These are phyloP conservation scores for Scaptomyza graminum DNA, from an alignment of 1,140 invertebrate genomes.

Conservation along the genomic window DNA sequence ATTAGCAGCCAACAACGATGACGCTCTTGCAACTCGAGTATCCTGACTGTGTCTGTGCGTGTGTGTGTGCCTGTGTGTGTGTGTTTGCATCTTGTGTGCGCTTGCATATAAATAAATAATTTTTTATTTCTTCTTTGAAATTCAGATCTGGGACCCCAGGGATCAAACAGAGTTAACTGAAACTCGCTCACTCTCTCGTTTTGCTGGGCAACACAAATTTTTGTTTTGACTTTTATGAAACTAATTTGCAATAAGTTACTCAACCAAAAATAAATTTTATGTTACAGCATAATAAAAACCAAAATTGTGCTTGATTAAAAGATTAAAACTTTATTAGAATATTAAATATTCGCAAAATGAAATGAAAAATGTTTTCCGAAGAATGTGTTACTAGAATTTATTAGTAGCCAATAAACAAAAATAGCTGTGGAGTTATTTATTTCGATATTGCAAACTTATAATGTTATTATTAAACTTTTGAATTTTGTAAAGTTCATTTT, in stretches of 20 bases:
- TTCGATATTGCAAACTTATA: too few relatives aligned
- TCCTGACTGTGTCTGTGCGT: constrained; percentile 30
- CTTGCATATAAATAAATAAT: constrained; percentile 70
- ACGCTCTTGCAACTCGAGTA: constrained; percentile 50
- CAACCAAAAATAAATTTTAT: neutral
- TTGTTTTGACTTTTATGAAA: constrained; percentile 40
- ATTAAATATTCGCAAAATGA: neutral
- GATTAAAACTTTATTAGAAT: neutral
- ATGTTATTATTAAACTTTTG: too few relatives aligned
- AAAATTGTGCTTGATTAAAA: neutral
- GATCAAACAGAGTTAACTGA: neutral
- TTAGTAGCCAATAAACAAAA: too few relatives aligned
- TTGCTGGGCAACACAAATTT: constrained; percentile 7
- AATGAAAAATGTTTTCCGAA: neutral
- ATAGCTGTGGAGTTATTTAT: too few relatives aligned
- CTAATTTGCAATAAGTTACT: constrained; percentile 21
- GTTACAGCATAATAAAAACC: neutral
- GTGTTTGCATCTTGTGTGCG: constrained; percentile 10
- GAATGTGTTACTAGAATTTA: too few relatives aligned
- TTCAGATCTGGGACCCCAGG: constrained; percentile 36
- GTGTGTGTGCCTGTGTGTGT: constrained; percentile 14
- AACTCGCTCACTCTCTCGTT: neutral
- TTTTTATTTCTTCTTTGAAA: constrained; percentile 60
- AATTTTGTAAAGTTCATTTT: too few relatives aligned
- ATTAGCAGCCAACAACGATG: constrained; percentile 29